phyloP scores from a whole-genome alignment of 1,140 invertebrate species.

The Drosophila ironensis region DNA sequence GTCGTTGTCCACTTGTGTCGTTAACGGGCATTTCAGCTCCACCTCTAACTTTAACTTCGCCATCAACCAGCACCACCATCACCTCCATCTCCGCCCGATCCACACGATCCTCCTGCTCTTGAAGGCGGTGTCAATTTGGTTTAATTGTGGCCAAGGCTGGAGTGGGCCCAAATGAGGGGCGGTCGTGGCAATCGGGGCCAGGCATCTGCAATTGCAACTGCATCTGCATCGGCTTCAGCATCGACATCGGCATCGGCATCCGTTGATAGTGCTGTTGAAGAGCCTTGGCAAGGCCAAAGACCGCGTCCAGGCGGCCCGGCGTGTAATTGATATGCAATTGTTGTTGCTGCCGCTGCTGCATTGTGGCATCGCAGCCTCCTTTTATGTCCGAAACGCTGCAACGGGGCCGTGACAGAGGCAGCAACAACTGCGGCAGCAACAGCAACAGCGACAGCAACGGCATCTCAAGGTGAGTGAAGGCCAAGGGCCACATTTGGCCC shows the following conservation, averaged over 20 bases:
- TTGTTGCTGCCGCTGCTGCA: conserved; percentile 26
- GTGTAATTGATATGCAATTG: conserved; percentile 56
- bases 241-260: conserved; percentile 1
- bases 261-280: conserved; percentile 19
- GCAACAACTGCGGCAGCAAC: conserved; percentile 18
- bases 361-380: conserved; percentile 20
- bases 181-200: conserved; percentile 18
- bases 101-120: neutral
- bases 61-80: neutral
- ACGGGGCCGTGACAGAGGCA: conserved; percentile 33
- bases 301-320: conserved; percentile 24
- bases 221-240: conserved; percentile 17
- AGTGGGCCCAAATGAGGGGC: conserved; percentile 20
- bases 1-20: conserved; percentile 49
- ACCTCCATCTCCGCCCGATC: neutral
- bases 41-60: neutral
- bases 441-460: conserved; percentile 39
- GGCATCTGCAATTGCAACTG: conserved; percentile 45
- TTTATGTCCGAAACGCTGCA: conserved; percentile 22
- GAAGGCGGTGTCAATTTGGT: conserved; percentile 61
- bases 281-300: conserved; percentile 51
- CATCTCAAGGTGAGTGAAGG: conserved; percentile 82
- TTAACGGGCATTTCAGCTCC: conserved; percentile 37
- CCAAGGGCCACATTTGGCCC: conserved; percentile 78
- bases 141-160: conserved; percentile 61